Conservation (phyloP, 2,888 invertebrate genomes). For the Ashinkailepas kermadecensis region DNA sequence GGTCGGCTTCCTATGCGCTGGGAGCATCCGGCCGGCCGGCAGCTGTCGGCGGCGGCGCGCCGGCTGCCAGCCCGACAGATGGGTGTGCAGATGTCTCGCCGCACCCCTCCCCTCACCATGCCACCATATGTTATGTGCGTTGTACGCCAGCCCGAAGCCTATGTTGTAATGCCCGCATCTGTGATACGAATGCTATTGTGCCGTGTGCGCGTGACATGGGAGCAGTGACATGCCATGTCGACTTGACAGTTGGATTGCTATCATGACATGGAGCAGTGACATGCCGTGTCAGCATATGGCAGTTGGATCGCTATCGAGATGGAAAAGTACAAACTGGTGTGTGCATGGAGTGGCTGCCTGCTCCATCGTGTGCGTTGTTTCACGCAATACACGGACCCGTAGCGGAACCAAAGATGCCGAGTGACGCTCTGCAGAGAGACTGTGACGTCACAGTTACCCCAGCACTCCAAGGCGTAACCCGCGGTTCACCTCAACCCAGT, state of each 20-base stretch:
- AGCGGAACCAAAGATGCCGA: no score
- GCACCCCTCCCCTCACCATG: background rate
- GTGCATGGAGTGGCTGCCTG: background rate
- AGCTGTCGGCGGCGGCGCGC: background rate
- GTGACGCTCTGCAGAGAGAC: no score
- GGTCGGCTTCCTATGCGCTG: background rate
- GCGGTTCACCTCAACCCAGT: no score
- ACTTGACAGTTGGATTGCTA: no score
- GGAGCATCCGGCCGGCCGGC: background rate
- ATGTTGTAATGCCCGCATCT: background rate
- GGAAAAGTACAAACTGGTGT: background rate
- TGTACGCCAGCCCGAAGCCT: background rate
- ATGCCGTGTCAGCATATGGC: background rate
- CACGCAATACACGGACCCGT: background rate
- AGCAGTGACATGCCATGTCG: no score
- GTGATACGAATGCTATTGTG: slow-evolving; percentile 12
- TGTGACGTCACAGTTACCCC: no score
- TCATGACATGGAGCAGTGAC: no score
- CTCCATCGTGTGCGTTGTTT: background rate
- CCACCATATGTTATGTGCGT: background rate
- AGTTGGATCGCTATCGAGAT: no score
- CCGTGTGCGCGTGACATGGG: no score
- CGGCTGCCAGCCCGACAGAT: background rate
- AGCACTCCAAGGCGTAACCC: no score
- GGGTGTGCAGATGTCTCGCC: background rate